phyloP scores from a whole-genome alignment of 2,113 vertebrate genomes.

The Globicephala melas region DNA sequence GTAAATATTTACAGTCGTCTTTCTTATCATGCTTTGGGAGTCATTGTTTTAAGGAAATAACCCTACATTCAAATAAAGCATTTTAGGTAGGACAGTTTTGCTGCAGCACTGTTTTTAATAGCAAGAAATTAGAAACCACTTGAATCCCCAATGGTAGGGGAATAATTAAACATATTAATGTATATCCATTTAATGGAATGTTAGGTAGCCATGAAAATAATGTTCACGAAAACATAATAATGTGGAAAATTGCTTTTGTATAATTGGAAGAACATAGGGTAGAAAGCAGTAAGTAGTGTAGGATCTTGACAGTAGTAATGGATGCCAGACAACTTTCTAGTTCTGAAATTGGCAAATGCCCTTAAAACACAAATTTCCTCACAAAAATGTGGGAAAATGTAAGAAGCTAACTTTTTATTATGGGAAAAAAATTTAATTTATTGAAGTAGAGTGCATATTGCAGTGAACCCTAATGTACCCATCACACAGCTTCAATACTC shows the following conservation, averaged over 20 bases:
- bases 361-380: neutral
- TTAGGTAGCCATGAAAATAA: neutral
- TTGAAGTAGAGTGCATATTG: neutral
- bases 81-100: neutral
- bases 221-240: neutral
- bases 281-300: neutral
- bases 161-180: neutral
- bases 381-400: neutral
- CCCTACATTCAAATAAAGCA: neutral
- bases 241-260: neutral
- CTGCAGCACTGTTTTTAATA: neutral
- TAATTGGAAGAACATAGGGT: neutral
- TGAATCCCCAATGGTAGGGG: neutral
- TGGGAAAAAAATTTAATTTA: neutral
- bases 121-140: neutral
- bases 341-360: neutral
- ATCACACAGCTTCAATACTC: neutral
- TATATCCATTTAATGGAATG: neutral
- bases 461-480: neutral
- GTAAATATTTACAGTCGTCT: neutral
- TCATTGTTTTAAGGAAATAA: conserved; percentile 1
- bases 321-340: neutral
- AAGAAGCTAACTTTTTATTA: neutral
- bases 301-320: neutral
- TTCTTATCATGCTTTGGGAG: neutral